Evolutionary conservation across 1,140 invertebrate genomes (phyloP), one percentile per base, ranked within the genome.

Genomic region (Dinoponera quadriceps): DNA sequence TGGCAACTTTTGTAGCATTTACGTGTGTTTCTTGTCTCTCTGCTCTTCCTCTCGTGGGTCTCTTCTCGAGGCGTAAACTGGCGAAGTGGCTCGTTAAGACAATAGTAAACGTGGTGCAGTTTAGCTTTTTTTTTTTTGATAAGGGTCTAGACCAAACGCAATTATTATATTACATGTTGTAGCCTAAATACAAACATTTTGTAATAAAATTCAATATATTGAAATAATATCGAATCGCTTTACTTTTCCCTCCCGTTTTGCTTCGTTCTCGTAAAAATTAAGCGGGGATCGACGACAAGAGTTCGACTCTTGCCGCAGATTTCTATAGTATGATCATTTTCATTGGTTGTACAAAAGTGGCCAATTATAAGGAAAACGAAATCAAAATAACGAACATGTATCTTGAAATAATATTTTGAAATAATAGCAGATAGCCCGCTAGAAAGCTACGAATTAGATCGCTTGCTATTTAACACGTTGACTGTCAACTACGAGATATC

Each of bases 141-240:
- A 93, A 93, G 91, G 92, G 92, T 94, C 90, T 94, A 93, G 92
- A 94, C 92, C 93, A 94, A 94, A 94, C 91, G 92, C 92, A 91
- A 94, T 94, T 93, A 94, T 94, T 93, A 94, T 94, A 94, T 93
- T 94, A 94, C 93, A 94, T 94, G 93, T 94, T 94, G 93, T 94
- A 94, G 93, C 91, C 92, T 94, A 93, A 94, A 92, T 91, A 93
- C 91, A 93, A 87, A 93, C 90, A 91, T 94, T 94, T 94, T 94
- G 91, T 94, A 94, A 94, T 94, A 93, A 94, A 94, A 94, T 89
- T 93, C 92, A 93, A 91, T 93, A 93, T 93, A 93, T 92, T 91
- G 90, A 92, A 93, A 90, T 92, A 91, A 92, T 63, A 88, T 78
- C 18, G 54, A 44, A 69, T 65, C 49, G 54, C 14, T 66, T 75